Conservation (phyloP, 1,140 invertebrate species). For the Drosophila takahashii region DNA sequence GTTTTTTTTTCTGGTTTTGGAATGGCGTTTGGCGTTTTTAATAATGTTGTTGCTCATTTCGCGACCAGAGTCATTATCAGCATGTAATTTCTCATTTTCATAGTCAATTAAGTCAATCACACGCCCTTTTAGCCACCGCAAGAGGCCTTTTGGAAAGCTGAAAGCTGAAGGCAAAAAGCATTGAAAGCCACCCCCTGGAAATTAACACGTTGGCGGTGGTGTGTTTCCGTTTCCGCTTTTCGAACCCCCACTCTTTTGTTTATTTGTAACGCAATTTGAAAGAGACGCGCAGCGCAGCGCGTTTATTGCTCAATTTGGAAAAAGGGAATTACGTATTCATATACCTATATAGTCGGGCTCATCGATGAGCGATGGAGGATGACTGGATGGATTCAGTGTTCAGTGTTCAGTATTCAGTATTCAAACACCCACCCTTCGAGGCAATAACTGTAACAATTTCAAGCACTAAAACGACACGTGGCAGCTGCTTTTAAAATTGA, state of each 20-base stretch:
- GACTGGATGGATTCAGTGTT: conserved; percentile 38
- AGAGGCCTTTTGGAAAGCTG: conserved; percentile 17
- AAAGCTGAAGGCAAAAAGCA: conserved; percentile 10
- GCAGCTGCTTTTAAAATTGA: conserved; percentile 85
- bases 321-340: conserved; percentile 74
- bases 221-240: conserved; percentile 67
- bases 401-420: no score
- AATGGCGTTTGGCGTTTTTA: conserved; percentile 25
- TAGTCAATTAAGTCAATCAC: conserved; percentile 85
- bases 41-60: conserved; percentile 75
- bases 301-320: conserved; percentile 76
- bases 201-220: conserved; percentile 74
- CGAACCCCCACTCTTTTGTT: conserved; percentile 51
- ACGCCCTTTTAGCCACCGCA: conserved; percentile 84
- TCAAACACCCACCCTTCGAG: conserved; percentile 46
- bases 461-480: conserved; percentile 84
- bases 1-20: background rate
- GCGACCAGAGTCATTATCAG: conserved; percentile 78
- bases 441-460: conserved; percentile 80
- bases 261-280: conserved; percentile 73
- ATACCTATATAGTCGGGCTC: conserved; percentile 27
- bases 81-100: conserved; percentile 85
- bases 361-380: conserved; percentile 47
- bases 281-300: conserved; percentile 20
- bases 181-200: conserved; percentile 65